These are phyloP conservation scores for Notarius quadriscutis DNA, from an alignment of 2,113 vertebrate genomes.

Conservation along the genomic window DNA sequence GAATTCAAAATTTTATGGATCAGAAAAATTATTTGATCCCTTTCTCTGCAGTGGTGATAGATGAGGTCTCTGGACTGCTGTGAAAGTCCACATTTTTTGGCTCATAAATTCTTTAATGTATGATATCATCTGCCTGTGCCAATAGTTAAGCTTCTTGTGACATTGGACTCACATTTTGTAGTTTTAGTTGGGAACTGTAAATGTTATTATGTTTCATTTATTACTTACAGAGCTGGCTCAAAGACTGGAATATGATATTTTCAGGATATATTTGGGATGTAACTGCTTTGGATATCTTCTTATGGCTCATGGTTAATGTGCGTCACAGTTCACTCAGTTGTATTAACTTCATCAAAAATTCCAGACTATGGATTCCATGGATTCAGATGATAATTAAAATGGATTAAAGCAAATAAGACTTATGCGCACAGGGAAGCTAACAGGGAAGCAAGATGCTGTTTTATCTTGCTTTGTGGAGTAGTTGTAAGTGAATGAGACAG, in stretches of 20 bases:
- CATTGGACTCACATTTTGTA: slow-evolving; percentile 14
- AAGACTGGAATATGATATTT: slow-evolving; percentile 20
- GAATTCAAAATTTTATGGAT: background rate
- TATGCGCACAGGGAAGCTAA: background rate
- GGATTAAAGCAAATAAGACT: background rate
- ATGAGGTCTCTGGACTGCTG: slow-evolving; percentile 16
- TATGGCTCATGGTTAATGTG: background rate
- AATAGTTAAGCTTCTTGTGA: slow-evolving; percentile 32
- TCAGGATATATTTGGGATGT: slow-evolving; percentile 11
- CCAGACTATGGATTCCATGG: background rate
- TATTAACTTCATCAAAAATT: background rate
- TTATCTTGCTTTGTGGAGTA: background rate
- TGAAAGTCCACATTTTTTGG: slow-evolving; percentile 39
- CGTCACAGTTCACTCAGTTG: background rate
- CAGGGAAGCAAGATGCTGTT: background rate
- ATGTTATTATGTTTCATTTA: slow-evolving; percentile 36
- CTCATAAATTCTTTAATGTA: slow-evolving; percentile 43
- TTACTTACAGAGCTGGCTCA: slow-evolving; percentile 2
- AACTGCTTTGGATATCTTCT: slow-evolving; percentile 20
- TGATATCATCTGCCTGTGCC: slow-evolving; percentile 38
- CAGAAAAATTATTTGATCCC: slow-evolving; percentile 5
- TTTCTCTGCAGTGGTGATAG: slow-evolving; percentile 29
- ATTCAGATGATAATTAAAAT: background rate
- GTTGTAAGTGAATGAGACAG: background rate
- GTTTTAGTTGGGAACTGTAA: slow-evolving; percentile 25